A percentile compares a stretch with the other conserved stretches of the same genome.
phyloP scores from a whole-genome alignment of 2,113 vertebrate genomes.

The Protobothrops mucrosquamatus region DNA sequence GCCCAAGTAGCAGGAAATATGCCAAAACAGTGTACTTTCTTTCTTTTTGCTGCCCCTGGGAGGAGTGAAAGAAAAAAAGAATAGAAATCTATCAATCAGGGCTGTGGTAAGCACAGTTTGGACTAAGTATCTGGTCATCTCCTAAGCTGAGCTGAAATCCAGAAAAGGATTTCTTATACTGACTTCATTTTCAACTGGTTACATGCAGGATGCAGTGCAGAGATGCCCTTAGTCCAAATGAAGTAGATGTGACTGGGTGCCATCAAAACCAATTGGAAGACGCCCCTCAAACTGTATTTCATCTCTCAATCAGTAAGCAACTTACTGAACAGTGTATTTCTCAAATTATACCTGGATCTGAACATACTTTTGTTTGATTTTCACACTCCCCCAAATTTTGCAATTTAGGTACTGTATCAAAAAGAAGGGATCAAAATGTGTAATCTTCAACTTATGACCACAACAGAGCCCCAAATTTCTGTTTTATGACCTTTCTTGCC shows the following conservation, averaged over 20 bases:
- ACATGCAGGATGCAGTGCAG: not conserved
- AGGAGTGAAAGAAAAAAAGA: not conserved
- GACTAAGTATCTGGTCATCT: not conserved
- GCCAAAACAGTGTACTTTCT: not conserved
- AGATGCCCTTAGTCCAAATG: not conserved
- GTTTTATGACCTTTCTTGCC: not conserved
- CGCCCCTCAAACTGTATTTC: not conserved
- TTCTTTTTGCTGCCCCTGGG: not conserved
- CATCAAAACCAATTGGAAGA: not conserved
- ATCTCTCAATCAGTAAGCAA: not conserved
- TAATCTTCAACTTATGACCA: not conserved
- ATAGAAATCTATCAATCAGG: not conserved
- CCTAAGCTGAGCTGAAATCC: not conserved
- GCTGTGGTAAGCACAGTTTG: not conserved
- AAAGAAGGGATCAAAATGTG: not conserved
- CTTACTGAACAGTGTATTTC: not conserved
- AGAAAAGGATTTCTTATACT: not conserved
- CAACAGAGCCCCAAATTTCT: not conserved
- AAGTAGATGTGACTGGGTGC: not conserved
- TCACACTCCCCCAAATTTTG: not conserved
- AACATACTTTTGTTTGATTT: not conserved
- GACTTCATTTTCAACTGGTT: not conserved
- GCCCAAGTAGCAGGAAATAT: not conserved
- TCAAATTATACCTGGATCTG: not conserved
- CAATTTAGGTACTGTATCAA: not conserved